Evolutionary conservation across 1,140 invertebrate species (phyloP).

Genomic region (Bombus picipes): DNA sequence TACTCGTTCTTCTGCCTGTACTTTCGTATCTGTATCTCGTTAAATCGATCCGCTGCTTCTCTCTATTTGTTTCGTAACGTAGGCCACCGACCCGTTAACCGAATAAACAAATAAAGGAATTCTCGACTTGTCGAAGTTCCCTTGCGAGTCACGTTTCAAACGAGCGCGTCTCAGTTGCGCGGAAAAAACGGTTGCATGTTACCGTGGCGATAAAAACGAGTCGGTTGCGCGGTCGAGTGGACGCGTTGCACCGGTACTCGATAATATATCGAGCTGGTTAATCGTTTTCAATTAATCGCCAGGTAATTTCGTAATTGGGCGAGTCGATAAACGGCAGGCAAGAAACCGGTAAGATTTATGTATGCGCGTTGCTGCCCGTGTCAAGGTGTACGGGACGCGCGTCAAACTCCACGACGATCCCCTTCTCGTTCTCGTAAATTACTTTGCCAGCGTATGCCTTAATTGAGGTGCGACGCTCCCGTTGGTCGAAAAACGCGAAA

Average conservation of each 20-base stretch:
- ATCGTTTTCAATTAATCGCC: conserved; percentile 38
- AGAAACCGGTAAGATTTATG: conserved; percentile 48
- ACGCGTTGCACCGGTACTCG: background rate
- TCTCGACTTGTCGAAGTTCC: no score
- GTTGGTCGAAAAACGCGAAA: background rate
- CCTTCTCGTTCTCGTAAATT: background rate
- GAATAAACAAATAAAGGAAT: no score
- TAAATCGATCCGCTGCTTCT: no score
- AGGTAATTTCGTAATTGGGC: conserved; percentile 35
- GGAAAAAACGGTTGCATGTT: background rate
- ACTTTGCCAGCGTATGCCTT: background rate
- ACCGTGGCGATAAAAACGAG: background rate
- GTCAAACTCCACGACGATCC: background rate
- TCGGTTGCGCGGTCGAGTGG: background rate
- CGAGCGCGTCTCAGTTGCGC: background rate
- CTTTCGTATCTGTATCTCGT: no score
- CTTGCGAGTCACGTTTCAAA: no score
- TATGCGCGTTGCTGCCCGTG: background rate
- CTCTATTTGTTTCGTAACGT: no score
- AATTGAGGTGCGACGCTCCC: background rate
- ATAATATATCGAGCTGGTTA: conserved; percentile 7
- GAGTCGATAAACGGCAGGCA: background rate
- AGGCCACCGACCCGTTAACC: no score
- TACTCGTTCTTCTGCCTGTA: no score
- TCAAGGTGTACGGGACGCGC: background rate